Conservation (phyloP, 2,113 vertebrate genomes). For the Sphyrna mokarran region DNA sequence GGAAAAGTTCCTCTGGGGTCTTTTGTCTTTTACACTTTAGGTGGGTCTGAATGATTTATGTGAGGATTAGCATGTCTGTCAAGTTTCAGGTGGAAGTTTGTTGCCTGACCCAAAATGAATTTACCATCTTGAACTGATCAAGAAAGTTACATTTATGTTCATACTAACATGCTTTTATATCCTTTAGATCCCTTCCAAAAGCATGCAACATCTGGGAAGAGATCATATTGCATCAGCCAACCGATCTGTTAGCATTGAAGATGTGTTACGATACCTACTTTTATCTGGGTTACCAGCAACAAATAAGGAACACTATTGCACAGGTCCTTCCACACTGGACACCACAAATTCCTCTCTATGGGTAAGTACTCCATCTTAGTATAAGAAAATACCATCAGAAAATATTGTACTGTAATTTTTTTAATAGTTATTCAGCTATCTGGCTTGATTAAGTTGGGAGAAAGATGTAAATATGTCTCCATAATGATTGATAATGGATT, state of each 20-base stretch:
- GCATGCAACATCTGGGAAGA: conserved; percentile 77
- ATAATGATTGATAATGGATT: neutral
- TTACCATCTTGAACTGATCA: neutral
- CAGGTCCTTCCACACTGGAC: conserved; percentile 81
- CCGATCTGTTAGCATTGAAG: conserved; percentile 82
- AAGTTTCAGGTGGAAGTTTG: neutral
- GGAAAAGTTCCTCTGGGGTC: too few species aligned
- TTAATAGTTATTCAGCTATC: neutral
- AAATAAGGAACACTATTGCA: conserved; percentile 80
- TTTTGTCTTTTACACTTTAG: neutral
- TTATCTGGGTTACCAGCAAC: conserved; percentile 68
- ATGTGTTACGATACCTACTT: conserved; percentile 82
- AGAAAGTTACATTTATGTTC: neutral
- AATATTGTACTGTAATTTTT: neutral
- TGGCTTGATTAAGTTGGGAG: neutral
- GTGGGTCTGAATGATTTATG: too few species aligned
- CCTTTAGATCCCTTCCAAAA: conserved; percentile 60
- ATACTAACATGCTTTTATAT: conserved; percentile 16
- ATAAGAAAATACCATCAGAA: neutral
- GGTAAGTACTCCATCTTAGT: conserved; percentile 50
- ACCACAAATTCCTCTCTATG: conserved; percentile 67
- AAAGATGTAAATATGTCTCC: neutral
- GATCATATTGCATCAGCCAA: conserved; percentile 77
- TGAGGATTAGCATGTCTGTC: neutral
- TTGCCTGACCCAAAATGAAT: neutral